Conservation (phyloP, 2,113 vertebrate species). For the Vidua chalybeata region DNA sequence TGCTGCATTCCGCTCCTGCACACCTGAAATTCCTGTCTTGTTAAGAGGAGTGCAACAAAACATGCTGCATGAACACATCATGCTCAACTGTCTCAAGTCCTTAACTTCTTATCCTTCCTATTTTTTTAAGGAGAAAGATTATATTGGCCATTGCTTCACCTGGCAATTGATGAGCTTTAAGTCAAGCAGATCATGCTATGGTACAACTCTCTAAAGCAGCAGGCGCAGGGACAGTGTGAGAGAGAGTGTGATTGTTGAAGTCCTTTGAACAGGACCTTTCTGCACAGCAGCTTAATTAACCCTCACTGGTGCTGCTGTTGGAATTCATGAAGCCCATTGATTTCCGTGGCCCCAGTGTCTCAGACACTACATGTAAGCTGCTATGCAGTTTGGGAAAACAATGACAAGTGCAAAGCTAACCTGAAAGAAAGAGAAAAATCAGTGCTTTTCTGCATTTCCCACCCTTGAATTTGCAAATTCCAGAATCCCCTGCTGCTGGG, state of each 20-base stretch:
- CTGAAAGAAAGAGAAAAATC: background rate
- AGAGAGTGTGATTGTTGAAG: conserved; percentile 11
- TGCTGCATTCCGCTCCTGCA: conserved; percentile 2
- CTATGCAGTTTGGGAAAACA: conserved; percentile 66
- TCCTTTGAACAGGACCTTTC: background rate
- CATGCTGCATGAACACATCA: conserved; percentile 11
- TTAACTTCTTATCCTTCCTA: conserved; percentile 32
- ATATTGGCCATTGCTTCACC: conserved; percentile 7
- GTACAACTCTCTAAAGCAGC: background rate
- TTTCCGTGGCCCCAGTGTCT: conserved; percentile 55
- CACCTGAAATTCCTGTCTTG: conserved; percentile 27
- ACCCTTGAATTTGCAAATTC: background rate
- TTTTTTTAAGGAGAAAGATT: conserved; percentile 51
- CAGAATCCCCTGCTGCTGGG: conserved; percentile 7
- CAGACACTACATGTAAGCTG: conserved; percentile 55
- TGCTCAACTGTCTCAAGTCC: conserved; percentile 23
- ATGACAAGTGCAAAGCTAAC: conserved; percentile 28
- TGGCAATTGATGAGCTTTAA: conserved; percentile 27
- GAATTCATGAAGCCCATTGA: conserved; percentile 27
- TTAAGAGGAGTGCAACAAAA: conserved; percentile 32
- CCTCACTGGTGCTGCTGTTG: conserved; percentile 44
- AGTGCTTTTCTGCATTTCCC: conserved; percentile 17
- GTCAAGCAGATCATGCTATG: background rate
- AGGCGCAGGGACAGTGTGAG: background rate
- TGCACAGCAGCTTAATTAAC: conserved; percentile 44